These are phyloP conservation scores for Panthera uncia DNA, from an alignment of 2,113 vertebrate genomes.

Conservation along the genomic window DNA sequence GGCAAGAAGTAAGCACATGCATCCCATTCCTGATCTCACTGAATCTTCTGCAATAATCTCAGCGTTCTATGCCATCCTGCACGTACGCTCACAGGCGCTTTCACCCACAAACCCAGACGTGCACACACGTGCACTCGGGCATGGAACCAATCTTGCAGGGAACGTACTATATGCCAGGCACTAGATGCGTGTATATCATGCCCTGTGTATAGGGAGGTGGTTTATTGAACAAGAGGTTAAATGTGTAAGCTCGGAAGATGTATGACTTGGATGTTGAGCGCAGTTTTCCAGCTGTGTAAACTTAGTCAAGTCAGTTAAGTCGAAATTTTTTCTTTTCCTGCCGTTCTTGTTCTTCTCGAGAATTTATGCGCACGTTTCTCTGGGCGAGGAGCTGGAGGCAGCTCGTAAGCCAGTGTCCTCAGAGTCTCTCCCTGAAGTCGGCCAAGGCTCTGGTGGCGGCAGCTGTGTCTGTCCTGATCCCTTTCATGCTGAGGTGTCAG, in stretches of 20 bases:
- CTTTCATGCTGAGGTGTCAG: conserved; percentile 77
- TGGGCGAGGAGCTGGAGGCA: neutral
- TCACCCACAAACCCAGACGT: neutral
- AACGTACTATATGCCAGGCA: neutral
- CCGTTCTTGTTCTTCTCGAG: neutral
- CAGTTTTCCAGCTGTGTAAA: conserved; percentile 17
- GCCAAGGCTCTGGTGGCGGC: neutral
- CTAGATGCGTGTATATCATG: neutral
- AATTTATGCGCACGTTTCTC: neutral
- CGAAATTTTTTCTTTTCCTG: neutral
- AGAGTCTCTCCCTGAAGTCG: conserved; percentile 62
- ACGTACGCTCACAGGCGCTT: neutral
- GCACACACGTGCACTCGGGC: neutral
- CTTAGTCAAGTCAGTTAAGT: conserved; percentile 18
- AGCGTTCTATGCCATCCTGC: neutral
- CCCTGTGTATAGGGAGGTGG: neutral
- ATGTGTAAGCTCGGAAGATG: neutral
- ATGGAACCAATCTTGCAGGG: neutral
- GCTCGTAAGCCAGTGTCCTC: conserved; percentile 50
- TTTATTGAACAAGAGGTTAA: neutral
- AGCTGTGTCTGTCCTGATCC: conserved; percentile 72
- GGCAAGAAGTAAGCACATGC: neutral
- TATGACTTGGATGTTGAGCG: neutral
- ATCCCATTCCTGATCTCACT: neutral
- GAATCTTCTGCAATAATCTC: neutral